Evolutionary conservation across 2,888 invertebrate species (phyloP).

Genomic region (Sympetrum striolatum): DNA sequence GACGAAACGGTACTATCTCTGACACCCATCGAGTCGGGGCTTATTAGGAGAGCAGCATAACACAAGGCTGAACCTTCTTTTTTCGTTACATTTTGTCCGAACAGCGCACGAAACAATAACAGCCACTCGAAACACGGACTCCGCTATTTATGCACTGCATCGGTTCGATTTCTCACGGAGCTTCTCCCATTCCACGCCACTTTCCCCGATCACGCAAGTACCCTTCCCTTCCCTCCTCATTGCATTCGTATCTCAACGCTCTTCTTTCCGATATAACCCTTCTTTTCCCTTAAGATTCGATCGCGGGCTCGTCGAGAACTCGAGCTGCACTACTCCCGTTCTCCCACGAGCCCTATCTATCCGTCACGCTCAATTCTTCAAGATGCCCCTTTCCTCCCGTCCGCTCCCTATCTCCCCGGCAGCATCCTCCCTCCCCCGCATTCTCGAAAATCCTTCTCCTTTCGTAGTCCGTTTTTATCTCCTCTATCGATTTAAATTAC

Average conservation of each 20-base stretch:
- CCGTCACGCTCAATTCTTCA: not conserved
- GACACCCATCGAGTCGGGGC: too few relatives aligned
- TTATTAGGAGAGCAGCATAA: too few relatives aligned
- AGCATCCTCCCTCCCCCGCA: not conserved
- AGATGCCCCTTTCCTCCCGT: not conserved
- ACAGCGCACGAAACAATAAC: not conserved
- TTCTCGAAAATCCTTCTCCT: not conserved
- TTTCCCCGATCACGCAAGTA: not conserved
- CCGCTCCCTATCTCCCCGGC: not conserved
- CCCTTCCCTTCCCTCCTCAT: not conserved
- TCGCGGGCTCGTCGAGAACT: not conserved
- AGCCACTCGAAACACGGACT: not conserved
- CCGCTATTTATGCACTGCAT: not conserved
- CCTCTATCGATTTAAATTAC: slow-evolving; percentile 18
- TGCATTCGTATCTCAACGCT: not conserved
- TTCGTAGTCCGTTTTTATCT: not conserved
- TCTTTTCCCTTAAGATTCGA: not conserved
- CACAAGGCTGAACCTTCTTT: not conserved
- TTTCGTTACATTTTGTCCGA: not conserved
- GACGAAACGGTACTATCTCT: too few relatives aligned
- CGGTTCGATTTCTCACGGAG: not conserved
- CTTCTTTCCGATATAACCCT: not conserved
- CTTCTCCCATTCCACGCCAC: not conserved
- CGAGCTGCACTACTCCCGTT: not conserved
- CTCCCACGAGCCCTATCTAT: not conserved